A percentile compares a stretch with the other conserved stretches of the same genome.
These are phyloP conservation scores for Gymnorhina tibicen DNA, from an alignment of 2,113 vertebrate species.

Conservation along the genomic window DNA sequence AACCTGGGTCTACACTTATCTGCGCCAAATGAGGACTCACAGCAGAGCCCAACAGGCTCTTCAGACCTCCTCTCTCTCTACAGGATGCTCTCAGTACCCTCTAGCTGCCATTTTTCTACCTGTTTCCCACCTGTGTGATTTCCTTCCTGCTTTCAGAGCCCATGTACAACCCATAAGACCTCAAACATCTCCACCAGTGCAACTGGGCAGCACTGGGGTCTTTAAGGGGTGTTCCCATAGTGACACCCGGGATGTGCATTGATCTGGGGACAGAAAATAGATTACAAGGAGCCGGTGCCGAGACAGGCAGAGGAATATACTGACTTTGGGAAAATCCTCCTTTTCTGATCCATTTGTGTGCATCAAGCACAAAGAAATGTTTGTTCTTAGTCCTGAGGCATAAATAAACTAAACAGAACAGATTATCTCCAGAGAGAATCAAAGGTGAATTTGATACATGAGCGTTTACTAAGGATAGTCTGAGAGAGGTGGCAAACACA, in stretches of 20 bases:
- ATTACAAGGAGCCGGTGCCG: not conserved
- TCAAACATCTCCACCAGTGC: not conserved
- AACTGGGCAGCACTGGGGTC: not conserved
- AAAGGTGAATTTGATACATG: slow-evolving; percentile 21
- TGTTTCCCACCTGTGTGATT: not conserved
- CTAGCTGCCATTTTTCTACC: not conserved
- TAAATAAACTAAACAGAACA: not conserved
- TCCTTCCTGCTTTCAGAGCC: not conserved
- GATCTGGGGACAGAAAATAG: not conserved
- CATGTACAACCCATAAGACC: not conserved
- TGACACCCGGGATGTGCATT: not conserved
- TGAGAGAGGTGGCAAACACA: slow-evolving; percentile 50
- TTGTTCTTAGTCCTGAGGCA: not conserved
- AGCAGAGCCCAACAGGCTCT: not conserved
- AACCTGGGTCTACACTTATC: not conserved
- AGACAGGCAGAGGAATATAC: not conserved
- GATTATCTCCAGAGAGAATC: slow-evolving; percentile 10
- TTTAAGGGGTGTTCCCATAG: not conserved
- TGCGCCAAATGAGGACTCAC: not conserved
- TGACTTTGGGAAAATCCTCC: not conserved
- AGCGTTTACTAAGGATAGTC: not conserved
- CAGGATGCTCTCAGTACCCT: not conserved
- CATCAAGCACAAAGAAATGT: not conserved
- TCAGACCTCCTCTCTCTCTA: not conserved
- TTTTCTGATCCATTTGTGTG: not conserved